phyloP scores from a whole-genome alignment of 35 echinoderm and acorn worm genomes.

The Hemicentrotus pulcherrimus region DNA sequence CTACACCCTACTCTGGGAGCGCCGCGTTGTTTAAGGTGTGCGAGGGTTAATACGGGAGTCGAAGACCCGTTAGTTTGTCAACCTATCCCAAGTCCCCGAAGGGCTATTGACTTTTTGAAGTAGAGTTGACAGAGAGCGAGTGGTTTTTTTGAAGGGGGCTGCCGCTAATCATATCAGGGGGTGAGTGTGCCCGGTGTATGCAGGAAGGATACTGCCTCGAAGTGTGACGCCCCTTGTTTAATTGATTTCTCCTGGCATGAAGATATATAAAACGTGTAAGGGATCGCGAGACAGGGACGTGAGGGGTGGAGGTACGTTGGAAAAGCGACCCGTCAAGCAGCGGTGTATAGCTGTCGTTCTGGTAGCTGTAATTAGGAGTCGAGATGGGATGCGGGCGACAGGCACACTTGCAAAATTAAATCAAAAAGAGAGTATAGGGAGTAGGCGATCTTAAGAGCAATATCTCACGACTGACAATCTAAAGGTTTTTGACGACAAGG shows the following conservation, averaged over 20 bases:
- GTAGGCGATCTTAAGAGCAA: slow-evolving; percentile 25
- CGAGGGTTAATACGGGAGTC: not conserved
- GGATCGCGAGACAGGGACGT: not conserved
- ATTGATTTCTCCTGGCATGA: not conserved
- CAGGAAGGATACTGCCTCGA: not conserved
- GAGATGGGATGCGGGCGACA: slow-evolving; percentile 36
- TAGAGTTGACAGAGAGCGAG: slow-evolving; percentile 43
- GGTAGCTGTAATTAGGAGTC: slow-evolving; percentile 27
- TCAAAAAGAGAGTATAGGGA: slow-evolving; percentile 17
- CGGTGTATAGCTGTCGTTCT: not conserved
- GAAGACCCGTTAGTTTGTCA: not conserved
- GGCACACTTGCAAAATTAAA: slow-evolving; percentile 50
- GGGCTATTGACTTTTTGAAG: slow-evolving; percentile 54
- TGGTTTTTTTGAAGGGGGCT: slow-evolving; percentile 17
- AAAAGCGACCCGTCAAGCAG: not conserved
- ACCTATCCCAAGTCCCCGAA: slow-evolving; percentile 7
- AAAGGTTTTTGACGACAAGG: not conserved
- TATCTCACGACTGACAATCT: slow-evolving; percentile 8
- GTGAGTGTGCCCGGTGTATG: slow-evolving; percentile 9
- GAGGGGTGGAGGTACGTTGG: slow-evolving; percentile 31
- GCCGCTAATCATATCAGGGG: slow-evolving; percentile 28
- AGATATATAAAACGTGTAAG: slow-evolving; percentile 45
- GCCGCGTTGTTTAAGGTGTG: not conserved
- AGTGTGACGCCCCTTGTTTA: slow-evolving; percentile 34
- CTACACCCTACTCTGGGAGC: not conserved